Evolutionary conservation across 2,888 invertebrate genomes (phyloP).

Genomic region (Nomada fucata): DNA sequence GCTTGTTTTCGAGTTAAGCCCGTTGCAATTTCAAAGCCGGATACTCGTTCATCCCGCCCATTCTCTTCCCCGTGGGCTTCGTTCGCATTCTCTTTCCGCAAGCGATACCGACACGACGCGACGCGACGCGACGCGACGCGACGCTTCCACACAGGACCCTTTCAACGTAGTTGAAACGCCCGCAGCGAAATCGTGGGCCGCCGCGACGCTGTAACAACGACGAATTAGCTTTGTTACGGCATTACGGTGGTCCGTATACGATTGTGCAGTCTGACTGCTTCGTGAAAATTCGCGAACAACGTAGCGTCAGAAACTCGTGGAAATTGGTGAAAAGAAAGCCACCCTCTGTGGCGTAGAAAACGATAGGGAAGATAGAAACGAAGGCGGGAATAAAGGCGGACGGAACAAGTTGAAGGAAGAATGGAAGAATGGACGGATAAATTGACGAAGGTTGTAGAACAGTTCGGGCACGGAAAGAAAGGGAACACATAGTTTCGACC

Average conservation of each 20-base stretch:
- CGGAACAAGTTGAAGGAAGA: slow-evolving; percentile 17
- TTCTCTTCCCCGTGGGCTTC: slow-evolving; percentile 35
- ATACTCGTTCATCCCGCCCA: slow-evolving; percentile 42
- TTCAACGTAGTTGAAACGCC: slow-evolving; percentile 56
- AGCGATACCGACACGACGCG: slow-evolving; percentile 28
- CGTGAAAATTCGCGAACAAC: slow-evolving; percentile 58
- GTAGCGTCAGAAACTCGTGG: background rate
- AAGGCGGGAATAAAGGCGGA: slow-evolving; percentile 27
- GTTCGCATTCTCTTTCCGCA: slow-evolving; percentile 58
- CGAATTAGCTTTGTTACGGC: slow-evolving; percentile 75
- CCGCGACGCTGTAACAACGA: slow-evolving; percentile 65
- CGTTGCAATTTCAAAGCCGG: slow-evolving; percentile 61
- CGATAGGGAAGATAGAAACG: background rate
- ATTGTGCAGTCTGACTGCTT: slow-evolving; percentile 52
- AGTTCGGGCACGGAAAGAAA: background rate
- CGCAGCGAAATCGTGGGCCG: slow-evolving; percentile 59
- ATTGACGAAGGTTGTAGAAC: slow-evolving; percentile 34
- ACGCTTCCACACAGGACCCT: slow-evolving; percentile 32
- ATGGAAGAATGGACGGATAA: slow-evolving; percentile 26
- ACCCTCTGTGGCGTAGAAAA: background rate
- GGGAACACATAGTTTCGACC: slow-evolving; percentile 46
- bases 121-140: background rate
- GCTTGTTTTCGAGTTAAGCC: slow-evolving; percentile 63
- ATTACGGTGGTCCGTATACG: slow-evolving; percentile 63
- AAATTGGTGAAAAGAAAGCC: slow-evolving; percentile 6